Conservation (phyloP, 1,140 invertebrate species). For the Drepana arcuata region DNA sequence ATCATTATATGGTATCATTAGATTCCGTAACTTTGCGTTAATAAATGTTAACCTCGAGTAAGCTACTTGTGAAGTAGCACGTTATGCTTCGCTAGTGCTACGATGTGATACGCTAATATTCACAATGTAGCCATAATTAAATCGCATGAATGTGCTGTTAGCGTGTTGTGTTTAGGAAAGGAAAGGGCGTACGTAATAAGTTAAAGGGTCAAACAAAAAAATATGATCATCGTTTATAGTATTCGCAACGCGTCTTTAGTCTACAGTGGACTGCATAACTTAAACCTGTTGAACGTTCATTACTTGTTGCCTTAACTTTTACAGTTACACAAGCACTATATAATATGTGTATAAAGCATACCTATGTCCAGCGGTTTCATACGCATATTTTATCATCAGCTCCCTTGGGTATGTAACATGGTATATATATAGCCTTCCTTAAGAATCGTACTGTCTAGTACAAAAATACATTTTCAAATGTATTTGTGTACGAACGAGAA, state of each 20-base stretch:
- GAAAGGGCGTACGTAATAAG: slow-evolving; percentile 18
- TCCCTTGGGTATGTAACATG: neutral
- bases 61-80: neutral
- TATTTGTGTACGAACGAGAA: no score
- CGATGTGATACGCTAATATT: neutral
- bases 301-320: slow-evolving; percentile 16
- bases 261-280: slow-evolving; percentile 37
- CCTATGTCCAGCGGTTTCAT: neutral
- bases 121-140: neutral
- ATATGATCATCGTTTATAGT: slow-evolving; percentile 12
- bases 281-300: slow-evolving; percentile 35
- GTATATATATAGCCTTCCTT: neutral
- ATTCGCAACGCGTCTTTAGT: slow-evolving; percentile 28
- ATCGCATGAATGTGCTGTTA: neutral
- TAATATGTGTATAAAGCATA: neutral
- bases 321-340: slow-evolving; percentile 4
- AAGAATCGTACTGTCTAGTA: no score
- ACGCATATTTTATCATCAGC: neutral
- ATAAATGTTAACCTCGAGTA: neutral
- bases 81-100: neutral
- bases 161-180: slow-evolving; percentile 1
- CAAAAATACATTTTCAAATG: no score
- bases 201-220: slow-evolving; percentile 21
- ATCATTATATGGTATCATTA: slow-evolving; percentile 21
- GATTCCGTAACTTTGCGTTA: slow-evolving; percentile 16